Percentiles rank a stretch among this genome's conserved stretches.
phyloP scores from a whole-genome alignment of 2,888 invertebrate species.

The Anoplius nigerrimus region DNA sequence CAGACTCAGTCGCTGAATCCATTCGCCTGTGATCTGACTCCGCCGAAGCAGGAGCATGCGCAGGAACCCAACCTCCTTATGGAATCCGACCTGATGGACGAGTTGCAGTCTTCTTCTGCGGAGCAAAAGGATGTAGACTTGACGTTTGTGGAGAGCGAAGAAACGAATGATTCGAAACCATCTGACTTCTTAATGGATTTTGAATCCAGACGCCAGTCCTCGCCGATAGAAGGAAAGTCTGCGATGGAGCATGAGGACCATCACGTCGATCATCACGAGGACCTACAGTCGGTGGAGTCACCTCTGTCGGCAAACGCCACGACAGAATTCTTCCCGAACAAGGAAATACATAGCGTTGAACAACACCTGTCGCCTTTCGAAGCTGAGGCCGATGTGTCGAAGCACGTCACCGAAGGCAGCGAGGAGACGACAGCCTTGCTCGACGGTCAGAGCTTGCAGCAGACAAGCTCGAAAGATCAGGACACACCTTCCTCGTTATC shows the following conservation, averaged over 20 bases:
- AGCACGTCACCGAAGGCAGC: slow-evolving; percentile 28
- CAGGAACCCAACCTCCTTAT: neutral
- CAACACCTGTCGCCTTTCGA: slow-evolving; percentile 3
- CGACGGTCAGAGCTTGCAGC: neutral
- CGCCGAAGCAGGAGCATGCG: neutral
- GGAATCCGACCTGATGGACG: slow-evolving; percentile 11
- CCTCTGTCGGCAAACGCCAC: slow-evolving; percentile 15
- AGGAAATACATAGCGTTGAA: slow-evolving; percentile 20
- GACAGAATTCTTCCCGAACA: slow-evolving; percentile 25
- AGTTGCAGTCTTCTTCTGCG: slow-evolving; percentile 20
- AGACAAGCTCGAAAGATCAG: slow-evolving; percentile 15
- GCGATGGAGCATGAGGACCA: neutral
- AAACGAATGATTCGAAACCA: neutral
- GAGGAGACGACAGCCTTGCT: slow-evolving; percentile 11
- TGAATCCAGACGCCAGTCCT: slow-evolving; percentile 17
- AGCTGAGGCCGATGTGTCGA: slow-evolving; percentile 22
- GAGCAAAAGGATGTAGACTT: slow-evolving; percentile 18
- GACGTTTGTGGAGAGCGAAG: slow-evolving; percentile 23
- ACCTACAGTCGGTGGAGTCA: too few relatives aligned
- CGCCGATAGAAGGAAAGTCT: slow-evolving; percentile 9
- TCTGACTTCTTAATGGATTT: slow-evolving; percentile 13
- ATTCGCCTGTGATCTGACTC: neutral
- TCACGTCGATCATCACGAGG: slow-evolving; percentile 13
- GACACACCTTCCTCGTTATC: slow-evolving; percentile 35
- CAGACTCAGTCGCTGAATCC: neutral